These are phyloP conservation scores for Nephrotoma guestfalica DNA, from an alignment of 2,888 invertebrate species.

Conservation along the genomic window DNA sequence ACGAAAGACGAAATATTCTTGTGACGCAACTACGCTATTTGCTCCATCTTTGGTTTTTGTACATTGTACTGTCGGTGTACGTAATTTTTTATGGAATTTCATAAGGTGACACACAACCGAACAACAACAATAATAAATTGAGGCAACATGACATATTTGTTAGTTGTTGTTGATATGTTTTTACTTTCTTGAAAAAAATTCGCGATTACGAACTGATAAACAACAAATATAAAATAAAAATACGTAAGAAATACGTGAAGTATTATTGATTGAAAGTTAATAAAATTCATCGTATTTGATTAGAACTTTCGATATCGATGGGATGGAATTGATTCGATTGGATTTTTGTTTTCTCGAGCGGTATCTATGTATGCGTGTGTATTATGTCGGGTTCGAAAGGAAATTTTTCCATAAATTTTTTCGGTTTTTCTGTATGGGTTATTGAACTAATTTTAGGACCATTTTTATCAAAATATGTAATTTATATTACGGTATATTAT, in stretches of 20 bases:
- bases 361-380: not conserved
- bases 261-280: not conserved
- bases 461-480: not conserved
- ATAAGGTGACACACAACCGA: not conserved
- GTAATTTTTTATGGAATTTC: not conserved
- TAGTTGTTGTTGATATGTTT: not conserved
- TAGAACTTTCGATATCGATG: not conserved
- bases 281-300: not conserved
- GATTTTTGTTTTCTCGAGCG: not conserved
- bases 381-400: not conserved
- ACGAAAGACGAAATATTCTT: not conserved
- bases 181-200: not conserved
- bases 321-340: not conserved
- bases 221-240: not conserved
- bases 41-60: not conserved
- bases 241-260: not conserved
- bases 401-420: not conserved
- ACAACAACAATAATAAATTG: not conserved
- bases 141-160: not conserved
- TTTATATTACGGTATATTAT: not conserved
- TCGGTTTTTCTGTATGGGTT: not conserved
- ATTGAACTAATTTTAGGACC: not conserved
- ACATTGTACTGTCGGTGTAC: not conserved
- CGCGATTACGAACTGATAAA: not conserved
- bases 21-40: not conserved